Evolutionary conservation across 2,113 vertebrate genomes (phyloP).

Genomic region (Pardalotus punctatus): DNA sequence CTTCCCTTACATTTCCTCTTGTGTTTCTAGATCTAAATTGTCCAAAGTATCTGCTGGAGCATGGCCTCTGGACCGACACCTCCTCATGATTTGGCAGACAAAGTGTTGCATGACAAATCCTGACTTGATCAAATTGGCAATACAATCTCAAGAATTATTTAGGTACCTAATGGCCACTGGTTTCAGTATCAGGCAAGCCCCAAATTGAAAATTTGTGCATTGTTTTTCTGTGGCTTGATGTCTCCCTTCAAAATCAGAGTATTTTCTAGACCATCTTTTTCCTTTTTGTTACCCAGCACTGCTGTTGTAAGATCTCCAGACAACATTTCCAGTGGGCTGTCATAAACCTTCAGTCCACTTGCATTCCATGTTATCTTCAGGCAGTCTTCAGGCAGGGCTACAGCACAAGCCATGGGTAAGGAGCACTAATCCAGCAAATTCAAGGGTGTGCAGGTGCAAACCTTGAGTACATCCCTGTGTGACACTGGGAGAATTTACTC

Average conservation of each 20-base stretch:
- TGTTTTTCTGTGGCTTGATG: background rate
- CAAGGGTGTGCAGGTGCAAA: background rate
- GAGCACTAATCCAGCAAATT: background rate
- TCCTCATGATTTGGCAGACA: background rate
- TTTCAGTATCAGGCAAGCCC: background rate
- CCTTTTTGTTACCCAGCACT: background rate
- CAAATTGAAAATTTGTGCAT: background rate
- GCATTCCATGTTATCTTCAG: background rate
- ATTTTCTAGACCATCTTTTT: background rate
- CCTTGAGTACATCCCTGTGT: background rate
- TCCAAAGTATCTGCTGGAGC: background rate
- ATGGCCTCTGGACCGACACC: background rate
- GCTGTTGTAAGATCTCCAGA: background rate
- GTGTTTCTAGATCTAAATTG: background rate
- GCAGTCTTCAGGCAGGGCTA: background rate
- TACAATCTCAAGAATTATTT: background rate
- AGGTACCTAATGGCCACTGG: background rate
- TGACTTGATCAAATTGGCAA: background rate
- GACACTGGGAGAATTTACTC: background rate
- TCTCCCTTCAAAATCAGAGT: background rate
- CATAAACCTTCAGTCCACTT: background rate
- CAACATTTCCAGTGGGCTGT: background rate
- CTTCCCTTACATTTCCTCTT: background rate
- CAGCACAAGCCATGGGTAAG: background rate
- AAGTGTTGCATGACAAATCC: background rate